Evolutionary conservation across 2,888 invertebrate genomes (phyloP).

Genomic region (Halictus ligatus): DNA sequence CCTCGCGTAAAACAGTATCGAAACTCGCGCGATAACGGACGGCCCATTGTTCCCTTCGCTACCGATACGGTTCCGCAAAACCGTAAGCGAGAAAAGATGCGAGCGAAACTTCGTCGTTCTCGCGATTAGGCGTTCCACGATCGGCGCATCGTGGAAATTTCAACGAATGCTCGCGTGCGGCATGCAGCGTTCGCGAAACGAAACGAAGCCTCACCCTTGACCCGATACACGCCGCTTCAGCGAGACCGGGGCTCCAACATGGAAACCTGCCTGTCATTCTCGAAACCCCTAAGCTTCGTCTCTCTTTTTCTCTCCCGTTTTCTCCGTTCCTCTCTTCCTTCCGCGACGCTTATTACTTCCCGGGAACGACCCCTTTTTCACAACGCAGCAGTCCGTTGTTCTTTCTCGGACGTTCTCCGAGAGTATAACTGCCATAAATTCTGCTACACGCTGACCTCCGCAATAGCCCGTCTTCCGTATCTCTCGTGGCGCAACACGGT

Average conservation of each 20-base stretch:
- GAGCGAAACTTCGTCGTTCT: not conserved
- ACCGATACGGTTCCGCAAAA: not conserved
- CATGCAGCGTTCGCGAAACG: not conserved
- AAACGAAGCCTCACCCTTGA: slow-evolving; percentile 2
- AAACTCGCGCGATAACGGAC: not conserved
- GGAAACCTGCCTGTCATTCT: not conserved
- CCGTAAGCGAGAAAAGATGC: not conserved
- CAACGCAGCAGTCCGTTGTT: not conserved
- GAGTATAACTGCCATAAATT: not conserved
- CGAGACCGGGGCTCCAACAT: not conserved
- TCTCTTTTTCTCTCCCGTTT: not conserved
- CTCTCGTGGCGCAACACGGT: not conserved
- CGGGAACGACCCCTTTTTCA: not conserved
- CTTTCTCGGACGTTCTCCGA: not conserved
- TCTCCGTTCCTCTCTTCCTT: not conserved
- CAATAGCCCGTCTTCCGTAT: not conserved
- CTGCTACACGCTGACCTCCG: not conserved
- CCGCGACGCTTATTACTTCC: not conserved
- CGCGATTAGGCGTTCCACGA: not conserved
- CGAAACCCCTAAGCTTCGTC: not conserved
- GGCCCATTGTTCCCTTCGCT: not conserved
- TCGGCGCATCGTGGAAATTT: not conserved
- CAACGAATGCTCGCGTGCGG: not conserved
- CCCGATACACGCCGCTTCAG: not conserved
- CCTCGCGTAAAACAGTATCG: not conserved